Percentiles rank a stretch among this genome's conserved stretches.
Evolutionary conservation across 2,113 vertebrate genomes (phyloP).

Genomic region (Hydrochoerus hydrochaeris): DNA sequence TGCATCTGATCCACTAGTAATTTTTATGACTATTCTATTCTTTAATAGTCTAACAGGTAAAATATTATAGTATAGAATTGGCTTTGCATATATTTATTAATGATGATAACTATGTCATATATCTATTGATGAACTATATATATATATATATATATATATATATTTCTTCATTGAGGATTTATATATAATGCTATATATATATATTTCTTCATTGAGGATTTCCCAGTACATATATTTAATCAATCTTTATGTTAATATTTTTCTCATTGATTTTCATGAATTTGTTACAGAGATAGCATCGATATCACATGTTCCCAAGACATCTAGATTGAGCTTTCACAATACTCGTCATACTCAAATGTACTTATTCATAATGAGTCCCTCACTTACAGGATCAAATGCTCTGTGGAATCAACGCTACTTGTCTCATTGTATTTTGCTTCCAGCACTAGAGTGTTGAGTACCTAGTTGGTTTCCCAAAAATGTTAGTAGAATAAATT

Average conservation of each 20-base stretch:
- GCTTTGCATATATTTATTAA: background rate
- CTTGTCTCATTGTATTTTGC: background rate
- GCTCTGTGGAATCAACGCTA: background rate
- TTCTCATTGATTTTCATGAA: slow-evolving; percentile 28
- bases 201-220: slow-evolving; percentile 29
- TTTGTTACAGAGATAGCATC: background rate
- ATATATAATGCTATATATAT: no score
- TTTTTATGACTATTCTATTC: background rate
- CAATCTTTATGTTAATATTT: slow-evolving; percentile 42
- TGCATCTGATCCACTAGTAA: background rate
- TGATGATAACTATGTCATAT: background rate
- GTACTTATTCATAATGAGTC: no score
- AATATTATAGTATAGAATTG: background rate
- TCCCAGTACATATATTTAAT: background rate
- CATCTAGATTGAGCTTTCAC: background rate
- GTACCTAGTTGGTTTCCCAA: background rate
- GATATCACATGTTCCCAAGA: background rate
- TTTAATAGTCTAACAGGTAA: slow-evolving; percentile 30
- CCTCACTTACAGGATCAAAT: background rate
- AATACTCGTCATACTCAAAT: background rate
- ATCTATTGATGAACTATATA: background rate
- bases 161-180: slow-evolving; percentile 37
- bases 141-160: background rate
- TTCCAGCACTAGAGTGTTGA: background rate
- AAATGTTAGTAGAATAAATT: background rate